Evolutionary conservation across 2,113 vertebrate genomes (phyloP).

Genomic region (Mixornis gularis): DNA sequence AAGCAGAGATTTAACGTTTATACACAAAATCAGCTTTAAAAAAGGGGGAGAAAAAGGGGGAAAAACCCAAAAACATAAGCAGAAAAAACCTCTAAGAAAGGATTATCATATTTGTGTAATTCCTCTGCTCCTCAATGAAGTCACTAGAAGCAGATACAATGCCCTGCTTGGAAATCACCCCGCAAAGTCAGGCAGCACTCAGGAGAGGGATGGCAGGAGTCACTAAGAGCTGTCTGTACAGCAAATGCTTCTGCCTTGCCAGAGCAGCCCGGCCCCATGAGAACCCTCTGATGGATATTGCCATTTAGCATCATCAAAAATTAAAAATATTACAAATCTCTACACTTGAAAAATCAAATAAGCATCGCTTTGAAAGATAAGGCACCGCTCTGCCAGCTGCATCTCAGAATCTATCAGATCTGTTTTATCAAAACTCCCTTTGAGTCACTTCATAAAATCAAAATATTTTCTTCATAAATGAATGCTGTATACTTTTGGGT

Average conservation of each 20-base stretch:
- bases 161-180: background rate
- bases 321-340: background rate
- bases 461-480: background rate
- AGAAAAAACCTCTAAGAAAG: rapidly evolving
- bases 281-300: background rate
- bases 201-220: background rate
- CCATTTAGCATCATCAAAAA: slow-evolving; percentile 32
- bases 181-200: background rate
- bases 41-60: rapidly evolving
- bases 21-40: background rate
- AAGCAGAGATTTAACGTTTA: background rate
- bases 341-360: background rate
- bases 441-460: background rate
- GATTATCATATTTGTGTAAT: background rate
- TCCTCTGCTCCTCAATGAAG: background rate
- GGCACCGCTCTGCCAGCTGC: background rate
- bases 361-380: background rate
- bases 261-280: background rate
- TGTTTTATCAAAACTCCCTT: background rate
- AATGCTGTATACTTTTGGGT: background rate
- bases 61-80: rapidly evolving
- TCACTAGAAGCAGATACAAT: background rate
- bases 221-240: background rate
- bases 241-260: background rate
- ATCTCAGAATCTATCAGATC: background rate